These are phyloP conservation scores for Campaea margaritaria DNA, from an alignment of 2,888 invertebrate genomes.

Conservation along the genomic window DNA sequence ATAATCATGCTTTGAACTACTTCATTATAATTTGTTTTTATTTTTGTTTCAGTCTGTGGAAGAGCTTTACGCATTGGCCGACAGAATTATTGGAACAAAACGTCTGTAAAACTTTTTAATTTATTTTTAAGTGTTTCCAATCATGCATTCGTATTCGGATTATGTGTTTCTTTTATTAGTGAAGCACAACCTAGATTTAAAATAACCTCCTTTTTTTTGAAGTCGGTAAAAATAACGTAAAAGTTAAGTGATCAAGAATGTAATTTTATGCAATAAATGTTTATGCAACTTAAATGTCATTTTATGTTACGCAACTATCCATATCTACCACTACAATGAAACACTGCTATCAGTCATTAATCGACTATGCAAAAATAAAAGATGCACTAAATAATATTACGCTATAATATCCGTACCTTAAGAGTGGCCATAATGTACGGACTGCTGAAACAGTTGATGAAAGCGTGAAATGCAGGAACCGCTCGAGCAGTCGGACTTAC, in stretches of 20 bases:
- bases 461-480: too few species aligned
- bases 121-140: constrained; percentile 37
- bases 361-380: too few species aligned
- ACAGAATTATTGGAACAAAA: constrained; percentile 86
- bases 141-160: constrained; percentile 38
- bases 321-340: neutral
- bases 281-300: constrained; percentile 18
- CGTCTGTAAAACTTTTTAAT: constrained; percentile 55
- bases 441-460: too few species aligned
- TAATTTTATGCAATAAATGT: constrained; percentile 62
- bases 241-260: constrained; percentile 56
- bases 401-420: too few species aligned
- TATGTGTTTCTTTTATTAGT: constrained; percentile 30
- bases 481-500: too few species aligned
- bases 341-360: too few species aligned
- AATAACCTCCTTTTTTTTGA: too few species aligned
- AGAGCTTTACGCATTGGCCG: constrained; percentile 88
- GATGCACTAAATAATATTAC: too few species aligned
- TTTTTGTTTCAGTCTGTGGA: constrained; percentile 87
- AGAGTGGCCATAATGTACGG: too few species aligned
- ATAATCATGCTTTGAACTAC: neutral
- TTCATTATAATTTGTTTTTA: constrained; percentile 4
- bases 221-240: constrained; percentile 52
- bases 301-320: constrained; percentile 1
- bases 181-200: constrained; percentile 33